Conservation (phyloP, 2,113 vertebrate genomes). For the Loxodonta africana region DNA sequence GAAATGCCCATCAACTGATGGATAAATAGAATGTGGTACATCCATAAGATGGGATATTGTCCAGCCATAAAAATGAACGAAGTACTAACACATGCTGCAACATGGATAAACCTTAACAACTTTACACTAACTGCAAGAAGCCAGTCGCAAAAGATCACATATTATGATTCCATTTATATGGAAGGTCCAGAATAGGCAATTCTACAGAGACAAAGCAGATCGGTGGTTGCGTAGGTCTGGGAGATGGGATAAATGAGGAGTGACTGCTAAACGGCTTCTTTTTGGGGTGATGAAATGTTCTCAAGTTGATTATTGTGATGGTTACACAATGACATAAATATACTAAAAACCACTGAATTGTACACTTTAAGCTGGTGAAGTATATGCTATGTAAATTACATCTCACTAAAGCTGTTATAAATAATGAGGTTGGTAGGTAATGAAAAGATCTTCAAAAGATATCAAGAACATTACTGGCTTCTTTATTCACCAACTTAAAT, state of each 20-base stretch:
- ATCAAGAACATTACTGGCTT: neutral
- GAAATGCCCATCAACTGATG: neutral
- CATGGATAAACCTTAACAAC: neutral
- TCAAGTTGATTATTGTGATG: too few relatives aligned
- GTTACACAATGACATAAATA: neutral
- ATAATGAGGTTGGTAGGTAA: neutral
- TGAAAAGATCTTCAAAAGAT: neutral
- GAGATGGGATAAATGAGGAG: neutral
- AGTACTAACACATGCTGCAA: neutral
- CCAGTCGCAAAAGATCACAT: neutral
- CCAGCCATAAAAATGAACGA: neutral
- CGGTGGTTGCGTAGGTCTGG: neutral
- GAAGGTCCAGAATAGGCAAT: neutral
- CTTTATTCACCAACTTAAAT: neutral
- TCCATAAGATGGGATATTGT: neutral
- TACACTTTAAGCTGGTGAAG: neutral
- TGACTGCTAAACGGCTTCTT: neutral
- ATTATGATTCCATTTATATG: neutral
- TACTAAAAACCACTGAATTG: neutral
- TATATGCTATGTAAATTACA: neutral
- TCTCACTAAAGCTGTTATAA: neutral
- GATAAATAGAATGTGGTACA: neutral
- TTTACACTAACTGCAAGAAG: neutral
- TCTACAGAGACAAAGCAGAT: neutral
- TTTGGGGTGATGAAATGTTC: neutral